Evolutionary conservation across 1,140 invertebrate genomes (phyloP).

Genomic region (Phenacoccus solenopsis): DNA sequence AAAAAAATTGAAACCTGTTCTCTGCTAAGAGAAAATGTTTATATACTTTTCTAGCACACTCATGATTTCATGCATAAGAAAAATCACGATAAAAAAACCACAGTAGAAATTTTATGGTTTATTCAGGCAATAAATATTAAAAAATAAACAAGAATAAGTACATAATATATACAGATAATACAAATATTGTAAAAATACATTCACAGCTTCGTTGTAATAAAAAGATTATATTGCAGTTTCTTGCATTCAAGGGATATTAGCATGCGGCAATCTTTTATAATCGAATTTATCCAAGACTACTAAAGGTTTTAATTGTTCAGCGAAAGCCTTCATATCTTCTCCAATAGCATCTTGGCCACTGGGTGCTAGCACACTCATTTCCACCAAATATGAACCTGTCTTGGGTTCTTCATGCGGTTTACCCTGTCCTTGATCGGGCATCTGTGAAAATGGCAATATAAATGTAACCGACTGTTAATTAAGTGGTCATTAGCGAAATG

Average conservation of each 20-base stretch:
- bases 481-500: not conserved
- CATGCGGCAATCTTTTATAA: conserved; percentile 52
- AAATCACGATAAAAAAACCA: too few species aligned
- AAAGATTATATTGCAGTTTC: too few species aligned
- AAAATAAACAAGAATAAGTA: too few species aligned
- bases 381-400: conserved; percentile 85
- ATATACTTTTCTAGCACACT: too few species aligned
- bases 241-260: conserved; percentile 20
- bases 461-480: not conserved
- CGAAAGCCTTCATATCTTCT: conserved; percentile 90
- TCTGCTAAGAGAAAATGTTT: too few species aligned
- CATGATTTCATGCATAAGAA: too few species aligned
- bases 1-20: too few species aligned
- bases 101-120: too few species aligned
- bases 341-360: conserved; percentile 86
- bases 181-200: too few species aligned
- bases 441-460: not conserved
- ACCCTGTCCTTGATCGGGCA: conserved; percentile 41
- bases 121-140: too few species aligned
- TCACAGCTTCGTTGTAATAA: too few species aligned
- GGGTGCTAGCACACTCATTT: conserved; percentile 85
- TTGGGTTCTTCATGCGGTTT: conserved; percentile 61
- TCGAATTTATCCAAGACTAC: conserved; percentile 85
- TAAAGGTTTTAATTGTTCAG: conserved; percentile 84
- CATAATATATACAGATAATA: too few species aligned